Evolutionary conservation across 1,140 invertebrate species (phyloP).

Genomic region (Acyrthosiphon pisum): DNA sequence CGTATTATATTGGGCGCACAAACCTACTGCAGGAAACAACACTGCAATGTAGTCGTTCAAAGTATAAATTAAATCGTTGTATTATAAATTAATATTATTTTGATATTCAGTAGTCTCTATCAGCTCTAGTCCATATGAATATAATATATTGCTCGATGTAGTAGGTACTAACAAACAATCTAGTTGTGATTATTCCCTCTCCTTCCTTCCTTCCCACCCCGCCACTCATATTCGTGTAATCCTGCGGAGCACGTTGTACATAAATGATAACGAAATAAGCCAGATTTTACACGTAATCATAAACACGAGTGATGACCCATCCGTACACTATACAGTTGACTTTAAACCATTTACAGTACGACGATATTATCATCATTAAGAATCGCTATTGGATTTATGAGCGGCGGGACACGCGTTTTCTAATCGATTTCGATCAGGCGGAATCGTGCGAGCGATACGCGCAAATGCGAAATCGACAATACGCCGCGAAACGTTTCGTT

Average conservation of each 20-base stretch:
- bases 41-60: neutral
- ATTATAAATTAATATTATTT: no score
- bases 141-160: no score
- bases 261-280: no score
- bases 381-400: neutral
- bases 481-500: neutral
- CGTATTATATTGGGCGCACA: neutral
- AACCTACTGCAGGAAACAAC: neutral
- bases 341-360: neutral
- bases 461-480: neutral
- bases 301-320: neutral
- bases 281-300: neutral
- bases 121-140: no score
- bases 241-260: neutral
- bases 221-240: neutral
- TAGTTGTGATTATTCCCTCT: no score
- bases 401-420: neutral
- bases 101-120: no score
- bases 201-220: no score
- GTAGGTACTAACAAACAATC: no score
- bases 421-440: neutral
- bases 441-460: neutral
- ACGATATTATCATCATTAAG: neutral
- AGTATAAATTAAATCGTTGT: neutral
- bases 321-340: neutral